Evolutionary conservation across 2,797 vertebrate species (phyloP), one percentile per base, ranked within the genome.

Genomic region (Rhinogobio ventralis): DNA sequence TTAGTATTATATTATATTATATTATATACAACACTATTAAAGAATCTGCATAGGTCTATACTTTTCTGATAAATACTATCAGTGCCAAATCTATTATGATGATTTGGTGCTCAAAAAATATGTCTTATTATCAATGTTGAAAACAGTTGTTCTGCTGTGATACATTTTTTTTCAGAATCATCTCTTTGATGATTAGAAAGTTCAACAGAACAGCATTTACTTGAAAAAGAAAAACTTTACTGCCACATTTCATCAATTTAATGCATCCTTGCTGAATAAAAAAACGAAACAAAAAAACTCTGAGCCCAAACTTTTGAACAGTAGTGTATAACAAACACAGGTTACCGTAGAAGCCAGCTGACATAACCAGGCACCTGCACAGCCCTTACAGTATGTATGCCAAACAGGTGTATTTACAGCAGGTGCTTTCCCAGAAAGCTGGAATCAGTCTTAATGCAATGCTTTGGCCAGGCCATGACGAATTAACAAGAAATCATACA

Each of bases 381-480:
- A 67, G 67, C 4, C 76, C 36, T 46, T 78, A 64, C 76, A 64
- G 75, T 53, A 81, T 46, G 17, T n/a, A 33, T 77, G 86, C 74
- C 86, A 87, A 85, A 80, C 82, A 77, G 67, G 57, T 85, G 66
- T 46, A 78, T 83, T 64, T 49, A 85, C 57, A 30, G 60, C 66
- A 84, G 72, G 68, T 79, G 72, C 67, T 82, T 78, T 86, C 28
- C 66, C 57, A 85, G 93, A 94, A 92, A 94, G 92, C 91, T 94
- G 93, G 92, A 94, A 92, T 91, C 91, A 89, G 62, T 89, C 90
- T 93, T 95, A 96, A 95, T 67, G 60, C 25, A 64, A 74, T 82
- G 57, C 57, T 25, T 74, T 17, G 11, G 53, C 20, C 14, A 83
- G 46, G 4, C 81, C 33, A 25, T 83, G 57, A 42, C 23, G 2